Percentiles rank a stretch among this genome's conserved stretches.
phyloP scores from a whole-genome alignment of 2,888 invertebrate genomes.

The Agrochola litura region DNA sequence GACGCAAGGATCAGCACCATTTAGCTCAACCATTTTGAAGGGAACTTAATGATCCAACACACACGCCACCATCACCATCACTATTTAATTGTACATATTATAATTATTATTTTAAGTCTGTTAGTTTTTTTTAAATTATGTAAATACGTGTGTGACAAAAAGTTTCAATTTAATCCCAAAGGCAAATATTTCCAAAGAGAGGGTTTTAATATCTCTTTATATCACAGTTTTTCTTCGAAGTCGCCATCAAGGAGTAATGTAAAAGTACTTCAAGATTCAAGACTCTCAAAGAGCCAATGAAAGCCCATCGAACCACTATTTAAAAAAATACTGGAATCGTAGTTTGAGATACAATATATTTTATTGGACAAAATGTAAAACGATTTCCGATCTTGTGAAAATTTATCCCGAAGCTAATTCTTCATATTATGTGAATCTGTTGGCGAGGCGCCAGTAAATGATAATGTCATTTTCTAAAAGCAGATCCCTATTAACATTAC shows the following conservation, averaged over 20 bases:
- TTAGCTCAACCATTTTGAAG: no score
- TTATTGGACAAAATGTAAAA: constrained; percentile 35
- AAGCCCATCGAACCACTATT: constrained; percentile 17
- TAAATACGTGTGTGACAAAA: no score
- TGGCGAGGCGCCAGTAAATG: constrained; percentile 29
- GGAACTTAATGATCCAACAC: no score
- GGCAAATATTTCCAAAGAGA: no score
- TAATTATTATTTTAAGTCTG: no score
- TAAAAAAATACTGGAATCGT: constrained; percentile 21
- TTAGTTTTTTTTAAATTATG: no score
- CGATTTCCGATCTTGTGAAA: constrained; percentile 36
- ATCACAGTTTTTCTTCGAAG: not conserved
- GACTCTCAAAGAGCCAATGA: constrained; percentile 27
- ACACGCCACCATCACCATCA: no score
- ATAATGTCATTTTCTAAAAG: constrained; percentile 31
- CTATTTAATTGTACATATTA: no score
- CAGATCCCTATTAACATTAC: constrained; percentile 23
- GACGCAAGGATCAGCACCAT: no score
- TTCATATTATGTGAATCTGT: constrained; percentile 11
- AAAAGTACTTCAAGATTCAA: not conserved
- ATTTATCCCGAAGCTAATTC: constrained; percentile 21
- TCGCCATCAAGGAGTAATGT: not conserved
- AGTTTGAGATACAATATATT: constrained; percentile 16
- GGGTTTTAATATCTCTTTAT: not conserved
- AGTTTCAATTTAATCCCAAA: not conserved